Evolutionary conservation across 1,140 invertebrate species (phyloP).

Genomic region (Pseudachorutes palmiensis): DNA sequence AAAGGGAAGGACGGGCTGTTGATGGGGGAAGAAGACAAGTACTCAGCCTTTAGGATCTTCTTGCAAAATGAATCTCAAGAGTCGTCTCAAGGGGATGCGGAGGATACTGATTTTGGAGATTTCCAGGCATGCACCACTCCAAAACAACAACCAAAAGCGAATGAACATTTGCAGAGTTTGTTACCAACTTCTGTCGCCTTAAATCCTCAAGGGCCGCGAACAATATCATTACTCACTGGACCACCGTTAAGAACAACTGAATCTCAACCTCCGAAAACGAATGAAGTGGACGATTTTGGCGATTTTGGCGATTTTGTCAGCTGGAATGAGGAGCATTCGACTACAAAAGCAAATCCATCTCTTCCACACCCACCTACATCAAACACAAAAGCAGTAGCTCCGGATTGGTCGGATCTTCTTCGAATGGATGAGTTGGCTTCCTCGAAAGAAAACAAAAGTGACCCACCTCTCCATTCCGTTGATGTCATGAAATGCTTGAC

Average conservation of each 20-base stretch:
- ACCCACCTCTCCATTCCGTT: no score
- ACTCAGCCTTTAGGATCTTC: constrained; percentile 42
- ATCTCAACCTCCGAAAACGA: not conserved
- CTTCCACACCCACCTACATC: not conserved
- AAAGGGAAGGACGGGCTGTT: no score
- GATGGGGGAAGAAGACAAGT: constrained; percentile 43
- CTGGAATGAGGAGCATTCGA: constrained; percentile 6
- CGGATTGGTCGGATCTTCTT: not conserved
- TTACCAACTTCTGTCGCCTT: no score
- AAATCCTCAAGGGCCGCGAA: no score
- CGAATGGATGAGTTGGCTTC: no score
- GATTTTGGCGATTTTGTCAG: constrained; percentile 44
- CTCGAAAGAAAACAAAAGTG: no score
- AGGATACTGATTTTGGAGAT: constrained; percentile 16
- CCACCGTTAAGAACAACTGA: not conserved
- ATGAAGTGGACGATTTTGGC: constrained; percentile 30
- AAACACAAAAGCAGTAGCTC: not conserved
- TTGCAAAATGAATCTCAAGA: not conserved
- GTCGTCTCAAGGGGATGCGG: not conserved
- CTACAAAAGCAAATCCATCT: not conserved
- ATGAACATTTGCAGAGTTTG: no score
- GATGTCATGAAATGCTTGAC: not conserved
- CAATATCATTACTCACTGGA: not conserved
- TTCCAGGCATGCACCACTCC: constrained; percentile 10
- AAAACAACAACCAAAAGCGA: not conserved